These are phyloP conservation scores for Eulacestoma nigropectus DNA, from an alignment of 2,113 vertebrate species.

Conservation along the genomic window DNA sequence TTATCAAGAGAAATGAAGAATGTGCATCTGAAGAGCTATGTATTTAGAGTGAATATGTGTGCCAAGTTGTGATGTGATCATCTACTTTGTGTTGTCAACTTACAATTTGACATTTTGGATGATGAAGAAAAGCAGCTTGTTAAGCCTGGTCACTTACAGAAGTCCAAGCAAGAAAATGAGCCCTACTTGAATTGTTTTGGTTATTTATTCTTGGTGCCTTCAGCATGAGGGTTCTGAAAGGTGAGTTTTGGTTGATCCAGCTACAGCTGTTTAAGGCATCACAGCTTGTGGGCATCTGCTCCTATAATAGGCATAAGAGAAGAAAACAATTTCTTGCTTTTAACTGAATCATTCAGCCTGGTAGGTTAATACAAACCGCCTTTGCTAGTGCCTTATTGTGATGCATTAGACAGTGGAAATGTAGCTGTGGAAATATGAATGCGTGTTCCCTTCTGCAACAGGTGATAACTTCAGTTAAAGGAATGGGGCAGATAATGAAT, in stretches of 20 bases:
- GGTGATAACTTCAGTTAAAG: background rate
- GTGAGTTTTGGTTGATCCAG: constrained; percentile 28
- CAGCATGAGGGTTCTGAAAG: constrained; percentile 30
- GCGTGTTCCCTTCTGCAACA: background rate
- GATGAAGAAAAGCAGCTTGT: background rate
- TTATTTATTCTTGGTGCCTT: constrained; percentile 12
- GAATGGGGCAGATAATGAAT: background rate
- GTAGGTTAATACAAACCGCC: background rate
- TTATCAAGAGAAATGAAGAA: background rate
- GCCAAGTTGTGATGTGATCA: background rate
- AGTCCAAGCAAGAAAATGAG: background rate
- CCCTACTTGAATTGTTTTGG: constrained; percentile 9
- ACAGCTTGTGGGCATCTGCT: background rate
- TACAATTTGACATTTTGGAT: background rate
- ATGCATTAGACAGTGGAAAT: background rate
- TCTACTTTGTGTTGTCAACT: background rate
- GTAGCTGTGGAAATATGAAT: background rate
- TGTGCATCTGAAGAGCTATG: background rate
- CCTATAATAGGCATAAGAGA: background rate
- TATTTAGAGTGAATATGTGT: background rate
- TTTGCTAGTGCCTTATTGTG: background rate
- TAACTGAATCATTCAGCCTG: background rate
- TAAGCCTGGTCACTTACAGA: background rate
- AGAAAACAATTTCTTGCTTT: background rate
- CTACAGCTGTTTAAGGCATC: background rate